These are phyloP conservation scores for Acanthurus leucopareius DNA, from an alignment of 2,797 vertebrate genomes.

Conservation along the genomic window DNA sequence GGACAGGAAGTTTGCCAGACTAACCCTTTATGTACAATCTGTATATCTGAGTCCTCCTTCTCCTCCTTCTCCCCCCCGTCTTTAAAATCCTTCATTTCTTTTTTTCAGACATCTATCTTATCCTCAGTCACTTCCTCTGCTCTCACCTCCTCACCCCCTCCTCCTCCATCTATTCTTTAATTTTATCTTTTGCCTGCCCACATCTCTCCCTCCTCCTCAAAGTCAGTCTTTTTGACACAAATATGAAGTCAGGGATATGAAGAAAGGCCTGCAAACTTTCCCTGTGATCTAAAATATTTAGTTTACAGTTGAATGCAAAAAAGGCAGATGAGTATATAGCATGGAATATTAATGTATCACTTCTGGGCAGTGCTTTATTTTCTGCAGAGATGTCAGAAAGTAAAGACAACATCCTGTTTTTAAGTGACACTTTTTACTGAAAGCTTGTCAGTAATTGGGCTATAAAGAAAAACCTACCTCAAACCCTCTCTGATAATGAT, in stretches of 20 bases:
- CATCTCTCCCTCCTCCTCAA: slow-evolving; percentile 15
- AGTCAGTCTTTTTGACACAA: slow-evolving; percentile 23
- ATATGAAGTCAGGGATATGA: slow-evolving; percentile 14
- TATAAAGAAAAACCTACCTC: background rate
- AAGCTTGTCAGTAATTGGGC: background rate
- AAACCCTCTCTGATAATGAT: background rate
- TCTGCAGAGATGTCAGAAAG: background rate
- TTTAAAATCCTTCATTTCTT: slow-evolving; percentile 45
- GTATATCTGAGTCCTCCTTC: slow-evolving; percentile 47
- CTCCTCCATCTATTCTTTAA: slow-evolving; percentile 41
- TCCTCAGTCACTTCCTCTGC: slow-evolving; percentile 64
- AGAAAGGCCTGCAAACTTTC: background rate
- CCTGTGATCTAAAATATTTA: background rate
- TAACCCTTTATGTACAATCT: slow-evolving; percentile 57
- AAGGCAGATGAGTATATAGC: background rate
- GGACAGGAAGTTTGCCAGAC: slow-evolving; percentile 74
- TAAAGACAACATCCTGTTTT: slow-evolving; percentile 1
- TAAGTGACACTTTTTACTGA: too few species aligned
- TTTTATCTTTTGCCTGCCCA: slow-evolving; percentile 50
- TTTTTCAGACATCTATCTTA: slow-evolving; percentile 62
- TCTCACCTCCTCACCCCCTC: slow-evolving; percentile 59
- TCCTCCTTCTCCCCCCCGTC: slow-evolving; percentile 2
- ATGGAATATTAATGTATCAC: background rate
- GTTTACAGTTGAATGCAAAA: background rate
- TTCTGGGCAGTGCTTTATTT: background rate